Evolutionary conservation across 2,113 vertebrate species (phyloP), one percentile per base, ranked within the genome.

Genomic region (Brachypteracias leptosomus): DNA sequence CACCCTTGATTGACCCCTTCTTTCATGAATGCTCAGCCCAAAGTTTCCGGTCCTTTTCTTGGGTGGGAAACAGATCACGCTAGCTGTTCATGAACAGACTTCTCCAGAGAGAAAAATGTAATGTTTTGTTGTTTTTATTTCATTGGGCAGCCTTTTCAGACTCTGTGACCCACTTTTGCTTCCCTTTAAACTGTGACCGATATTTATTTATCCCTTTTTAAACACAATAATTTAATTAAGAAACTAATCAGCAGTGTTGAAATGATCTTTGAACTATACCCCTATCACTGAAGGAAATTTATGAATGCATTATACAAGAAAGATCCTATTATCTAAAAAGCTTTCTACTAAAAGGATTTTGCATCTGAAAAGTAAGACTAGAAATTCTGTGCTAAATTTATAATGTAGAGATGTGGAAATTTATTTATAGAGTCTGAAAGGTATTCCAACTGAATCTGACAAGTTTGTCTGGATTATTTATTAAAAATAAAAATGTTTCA

Each of bases 231-330:
- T 44, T 90, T 93, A 78, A 94, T 93, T 97, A 92, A 83, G 82
- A 90, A 89, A 65, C 47, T 95, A 59, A 91, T 80, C 92, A 91
- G 75, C 52, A 82, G 66, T 46, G 57, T 90, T 84, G 79, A 96
- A 89, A 35, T 94, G 61, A 94, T 93, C 76, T 93, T 93, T 75
- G 91, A 88, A 97, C 94, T 83, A 54, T 55, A 88, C 14, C 29
- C n/a, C 24, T 58, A 63, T 52, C 65, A 57, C 59, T 84, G 85
- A 61, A 78, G n/a, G 35, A 85, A 85, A 84, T 94, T 73, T 77
- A 72, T 95, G 40, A 62, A 76, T 72, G 73, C 66, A 11, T 70
- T 86, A 75, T 35, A 79, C 61, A 80, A 82, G 52, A 52, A 85
- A 76, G 19, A 54, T 62, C 52, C 51, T 83, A 33, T 72, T 93